Evolutionary conservation across 2,113 vertebrate species (phyloP).

Genomic region (Seriola rivoliana): DNA sequence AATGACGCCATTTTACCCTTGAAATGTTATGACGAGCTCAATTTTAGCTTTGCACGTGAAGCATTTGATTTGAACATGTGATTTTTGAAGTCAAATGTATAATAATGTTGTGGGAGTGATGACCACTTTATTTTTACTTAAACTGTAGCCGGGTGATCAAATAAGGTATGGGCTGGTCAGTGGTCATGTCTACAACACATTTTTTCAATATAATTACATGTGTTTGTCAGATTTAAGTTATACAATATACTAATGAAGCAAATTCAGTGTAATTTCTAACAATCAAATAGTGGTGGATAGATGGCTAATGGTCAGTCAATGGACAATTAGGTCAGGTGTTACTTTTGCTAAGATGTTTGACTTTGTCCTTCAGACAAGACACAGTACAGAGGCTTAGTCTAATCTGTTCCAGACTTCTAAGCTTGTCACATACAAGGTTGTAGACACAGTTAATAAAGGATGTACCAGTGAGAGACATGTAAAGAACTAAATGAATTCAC

Average conservation of each 20-base stretch:
- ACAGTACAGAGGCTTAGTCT: slow-evolving; percentile 43
- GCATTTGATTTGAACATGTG: neutral
- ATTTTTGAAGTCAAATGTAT: too few species aligned
- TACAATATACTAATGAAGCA: neutral
- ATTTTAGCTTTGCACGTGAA: neutral
- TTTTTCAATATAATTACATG: neutral
- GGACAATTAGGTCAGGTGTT: slow-evolving; percentile 16
- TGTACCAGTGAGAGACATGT: neutral
- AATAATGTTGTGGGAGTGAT: too few species aligned
- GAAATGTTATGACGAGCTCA: neutral
- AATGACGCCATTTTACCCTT: slow-evolving; percentile 70
- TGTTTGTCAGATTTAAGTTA: slow-evolving; percentile 1
- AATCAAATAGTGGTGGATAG: neutral
- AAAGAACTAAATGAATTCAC: neutral
- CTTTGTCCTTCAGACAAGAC: slow-evolving; percentile 29
- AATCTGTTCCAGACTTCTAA: slow-evolving; percentile 52
- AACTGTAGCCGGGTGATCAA: too few species aligned
- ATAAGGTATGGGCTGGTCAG: too few species aligned
- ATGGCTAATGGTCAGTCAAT: neutral
- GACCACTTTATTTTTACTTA: too few species aligned
- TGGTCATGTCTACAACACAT: slow-evolving; percentile 1
- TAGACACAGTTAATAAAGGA: neutral
- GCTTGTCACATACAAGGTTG: slow-evolving; percentile 13
- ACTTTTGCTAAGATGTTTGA: slow-evolving; percentile 41
- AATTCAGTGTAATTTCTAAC: neutral